phyloP scores from a whole-genome alignment of 2,113 vertebrate species.

The Arvicanthis niloticus region DNA sequence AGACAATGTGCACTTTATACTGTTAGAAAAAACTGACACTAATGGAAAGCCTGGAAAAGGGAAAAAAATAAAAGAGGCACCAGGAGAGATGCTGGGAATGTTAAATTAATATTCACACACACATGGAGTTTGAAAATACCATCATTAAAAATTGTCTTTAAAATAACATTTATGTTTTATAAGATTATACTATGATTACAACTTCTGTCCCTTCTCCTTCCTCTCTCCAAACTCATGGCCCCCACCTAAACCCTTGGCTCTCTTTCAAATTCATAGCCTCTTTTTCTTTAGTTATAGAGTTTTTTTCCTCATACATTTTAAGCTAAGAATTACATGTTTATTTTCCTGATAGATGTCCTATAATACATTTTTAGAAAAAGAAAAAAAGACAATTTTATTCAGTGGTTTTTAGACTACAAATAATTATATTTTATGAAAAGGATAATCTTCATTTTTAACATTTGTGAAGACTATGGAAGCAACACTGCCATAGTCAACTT shows the following conservation, averaged over 20 bases:
- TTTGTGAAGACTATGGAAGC: neutral
- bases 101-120: neutral
- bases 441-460: constrained; percentile 12
- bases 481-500: constrained; percentile 15
- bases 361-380: neutral
- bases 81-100: neutral
- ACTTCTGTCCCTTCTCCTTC: neutral
- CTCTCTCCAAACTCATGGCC: neutral
- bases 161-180: neutral
- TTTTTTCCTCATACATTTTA: constrained; percentile 3
- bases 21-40: neutral
- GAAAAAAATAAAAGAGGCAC: neutral
- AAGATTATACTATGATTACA: neutral
- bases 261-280: neutral
- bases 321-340: neutral
- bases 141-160: neutral
- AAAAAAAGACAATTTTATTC: neutral
- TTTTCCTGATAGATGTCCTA: neutral
- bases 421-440: constrained; percentile 5
- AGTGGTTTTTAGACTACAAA: neutral
- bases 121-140: neutral
- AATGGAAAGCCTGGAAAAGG: neutral
- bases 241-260: neutral
- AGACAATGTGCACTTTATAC: neutral
- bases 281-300: neutral